Evolutionary conservation across 1,140 invertebrate genomes (phyloP).

Genomic region (Agrilus planipennis): DNA sequence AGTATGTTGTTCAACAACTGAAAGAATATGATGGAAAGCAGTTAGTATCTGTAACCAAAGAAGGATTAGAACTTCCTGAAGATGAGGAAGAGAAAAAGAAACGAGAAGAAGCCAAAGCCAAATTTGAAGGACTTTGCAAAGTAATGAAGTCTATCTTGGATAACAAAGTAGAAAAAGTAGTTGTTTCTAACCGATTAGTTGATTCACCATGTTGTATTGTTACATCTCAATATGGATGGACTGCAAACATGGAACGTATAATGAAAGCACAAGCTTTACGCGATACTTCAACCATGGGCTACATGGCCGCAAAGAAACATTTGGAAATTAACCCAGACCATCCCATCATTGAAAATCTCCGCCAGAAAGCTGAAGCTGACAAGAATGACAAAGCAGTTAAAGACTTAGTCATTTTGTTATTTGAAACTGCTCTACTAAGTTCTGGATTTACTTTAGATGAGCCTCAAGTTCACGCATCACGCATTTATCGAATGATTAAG

Average conservation of each 20-base stretch:
- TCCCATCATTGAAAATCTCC: constrained; percentile 80
- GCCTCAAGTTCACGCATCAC: constrained; percentile 68
- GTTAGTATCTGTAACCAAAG: constrained; percentile 93
- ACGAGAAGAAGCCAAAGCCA: constrained; percentile 87
- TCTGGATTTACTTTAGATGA: constrained; percentile 88
- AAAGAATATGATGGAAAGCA: constrained; percentile 96
- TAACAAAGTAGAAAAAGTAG: constrained; percentile 95
- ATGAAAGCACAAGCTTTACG: constrained; percentile 96
- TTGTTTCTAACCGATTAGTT: constrained; percentile 86
- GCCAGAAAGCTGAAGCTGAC: constrained; percentile 84
- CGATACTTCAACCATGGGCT: constrained; percentile 94
- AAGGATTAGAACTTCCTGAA: constrained; percentile 91
- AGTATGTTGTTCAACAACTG: constrained; percentile 96
- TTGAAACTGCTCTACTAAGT: constrained; percentile 81
- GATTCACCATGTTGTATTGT: constrained; percentile 98
- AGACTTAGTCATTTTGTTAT: constrained; percentile 83
- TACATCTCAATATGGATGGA: constrained; percentile 97
- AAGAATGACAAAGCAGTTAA: constrained; percentile 97
- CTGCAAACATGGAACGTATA: constrained; percentile 98
- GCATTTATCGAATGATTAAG: constrained; percentile 92
- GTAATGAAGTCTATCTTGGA: constrained; percentile 97
- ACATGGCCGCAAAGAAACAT: constrained; percentile 96
- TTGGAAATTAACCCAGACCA: constrained; percentile 99
- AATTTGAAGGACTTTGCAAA: constrained; percentile 91
- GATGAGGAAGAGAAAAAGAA: constrained; percentile 96